Evolutionary conservation across 2,113 vertebrate genomes (phyloP), one percentile per base, ranked within the genome.

Genomic region (Bubo scandiacus): DNA sequence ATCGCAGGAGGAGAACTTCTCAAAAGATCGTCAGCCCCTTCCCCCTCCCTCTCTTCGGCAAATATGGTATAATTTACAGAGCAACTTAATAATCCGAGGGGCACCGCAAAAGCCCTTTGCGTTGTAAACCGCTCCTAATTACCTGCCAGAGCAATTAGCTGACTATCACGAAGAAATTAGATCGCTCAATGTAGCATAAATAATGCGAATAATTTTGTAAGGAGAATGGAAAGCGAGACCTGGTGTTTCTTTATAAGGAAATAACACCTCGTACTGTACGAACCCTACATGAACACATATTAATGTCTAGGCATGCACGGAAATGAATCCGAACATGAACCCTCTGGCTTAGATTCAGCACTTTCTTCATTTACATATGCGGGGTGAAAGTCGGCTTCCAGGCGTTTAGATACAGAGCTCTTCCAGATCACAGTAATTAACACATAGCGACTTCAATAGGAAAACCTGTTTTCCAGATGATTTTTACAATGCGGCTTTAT

Each of bases 101-200:
- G 97, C 96, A 98, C 97, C 98, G 97, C 97, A 97, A 96, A 98
- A 98, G 97, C 97, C 97, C 97, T 98, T 97, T 98, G 97, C 98
- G 95, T 97, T 98, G 97, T 98, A 98, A 98, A 98, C 96, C 98
- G 98, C 97, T 98, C 98, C 98, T 99, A 98, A 99, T 99, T 99
- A 98, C 98, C 99, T 99, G 98, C 98, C 99, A 99, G 98, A 99
- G 98, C 99, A 99, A 99, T 99, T 99, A 99, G 99, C 98, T 97
- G 98, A 98, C 98, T 98, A 99, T 99, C 98, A 98, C 97, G 98
- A 98, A 99, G 98, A 98, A 99, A 99, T 99, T 98, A 99, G 98
- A 99, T 98, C 97, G 98, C 97, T 98, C 98, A 98, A 98, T 98
- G 98, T 98, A 98, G 98, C 98, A 99, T 98, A 98, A 98, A 99